A percentile compares a stretch with the other conserved stretches of the same genome.
Evolutionary conservation across 2,113 vertebrate genomes (phyloP).

Genomic region (Channa maculata): DNA sequence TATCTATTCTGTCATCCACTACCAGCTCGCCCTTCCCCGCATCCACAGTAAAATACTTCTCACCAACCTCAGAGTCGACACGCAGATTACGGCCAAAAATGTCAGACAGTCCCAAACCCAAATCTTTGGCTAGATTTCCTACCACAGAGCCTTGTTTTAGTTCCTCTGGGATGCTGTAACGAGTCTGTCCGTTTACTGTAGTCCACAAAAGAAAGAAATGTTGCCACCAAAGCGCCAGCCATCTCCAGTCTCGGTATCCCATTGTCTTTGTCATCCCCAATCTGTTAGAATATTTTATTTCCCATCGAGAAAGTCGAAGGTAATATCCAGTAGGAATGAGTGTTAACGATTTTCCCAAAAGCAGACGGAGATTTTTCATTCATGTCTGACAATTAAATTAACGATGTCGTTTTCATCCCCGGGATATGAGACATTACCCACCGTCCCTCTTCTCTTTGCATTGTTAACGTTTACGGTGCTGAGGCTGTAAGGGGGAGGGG

Average conservation of each 20-base stretch:
- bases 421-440: neutral
- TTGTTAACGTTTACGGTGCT: constrained; percentile 17
- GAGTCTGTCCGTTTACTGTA: constrained; percentile 73
- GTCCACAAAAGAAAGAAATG: constrained; percentile 71
- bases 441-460: constrained; percentile 22
- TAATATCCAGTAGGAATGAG: constrained; percentile 18
- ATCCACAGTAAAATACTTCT: constrained; percentile 83
- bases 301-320: constrained; percentile 40
- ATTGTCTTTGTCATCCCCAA: constrained; percentile 63
- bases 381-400: constrained; percentile 7
- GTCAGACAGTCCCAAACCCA: constrained; percentile 82
- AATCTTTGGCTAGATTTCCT: constrained; percentile 83
- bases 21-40: constrained; percentile 80
- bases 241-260: constrained; percentile 59
- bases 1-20: constrained; percentile 84
- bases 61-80: constrained; percentile 79
- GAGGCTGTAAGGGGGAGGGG: constrained; percentile 22
- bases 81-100: constrained; percentile 79
- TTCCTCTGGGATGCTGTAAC: constrained; percentile 81
- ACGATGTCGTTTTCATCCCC: neutral
- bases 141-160: constrained; percentile 81
- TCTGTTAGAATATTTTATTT: constrained; percentile 32
- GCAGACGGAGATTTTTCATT: neutral
- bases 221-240: constrained; percentile 65
- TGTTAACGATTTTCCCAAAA: neutral